phyloP scores from a whole-genome alignment of 2,797 vertebrate species.

The Lepilemur ruficaudatus region DNA sequence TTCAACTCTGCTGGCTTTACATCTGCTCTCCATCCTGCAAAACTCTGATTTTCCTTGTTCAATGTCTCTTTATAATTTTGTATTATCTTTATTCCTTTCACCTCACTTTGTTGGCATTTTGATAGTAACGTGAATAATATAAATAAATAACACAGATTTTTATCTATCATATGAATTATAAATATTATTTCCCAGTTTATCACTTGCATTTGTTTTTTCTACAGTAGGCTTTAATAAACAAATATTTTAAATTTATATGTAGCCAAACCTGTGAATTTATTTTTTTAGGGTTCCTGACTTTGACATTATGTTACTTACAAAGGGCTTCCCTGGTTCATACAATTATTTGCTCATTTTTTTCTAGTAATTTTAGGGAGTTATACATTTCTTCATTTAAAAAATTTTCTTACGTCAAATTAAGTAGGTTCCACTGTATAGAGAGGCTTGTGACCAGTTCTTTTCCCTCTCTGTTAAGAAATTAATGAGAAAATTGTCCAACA shows the following conservation, averaged over 20 bases:
- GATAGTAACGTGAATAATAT: not conserved
- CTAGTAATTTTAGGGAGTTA: not conserved
- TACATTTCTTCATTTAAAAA: constrained; percentile 14
- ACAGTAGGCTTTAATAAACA: not conserved
- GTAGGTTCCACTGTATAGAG: not conserved
- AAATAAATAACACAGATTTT: not conserved
- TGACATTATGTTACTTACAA: not conserved
- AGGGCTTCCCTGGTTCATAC: not conserved
- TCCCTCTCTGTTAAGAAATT: not conserved
- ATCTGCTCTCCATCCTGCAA: not conserved
- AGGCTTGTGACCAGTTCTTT: not conserved
- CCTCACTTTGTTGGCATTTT: not conserved
- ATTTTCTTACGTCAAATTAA: not conserved
- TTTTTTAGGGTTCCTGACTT: not conserved
- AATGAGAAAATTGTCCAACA: not conserved
- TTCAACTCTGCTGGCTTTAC: not conserved
- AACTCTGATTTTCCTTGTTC: not conserved
- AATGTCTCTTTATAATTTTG: not conserved
- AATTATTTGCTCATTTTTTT: constrained; percentile 9
- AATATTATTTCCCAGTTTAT: not conserved
- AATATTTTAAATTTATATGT: not conserved
- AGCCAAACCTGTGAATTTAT: not conserved
- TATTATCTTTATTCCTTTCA: not conserved
- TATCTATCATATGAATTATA: not conserved
- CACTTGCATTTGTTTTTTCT: not conserved